Evolutionary conservation across 2,113 vertebrate species (phyloP).

Genomic region (Puffinus mauretanicus): DNA sequence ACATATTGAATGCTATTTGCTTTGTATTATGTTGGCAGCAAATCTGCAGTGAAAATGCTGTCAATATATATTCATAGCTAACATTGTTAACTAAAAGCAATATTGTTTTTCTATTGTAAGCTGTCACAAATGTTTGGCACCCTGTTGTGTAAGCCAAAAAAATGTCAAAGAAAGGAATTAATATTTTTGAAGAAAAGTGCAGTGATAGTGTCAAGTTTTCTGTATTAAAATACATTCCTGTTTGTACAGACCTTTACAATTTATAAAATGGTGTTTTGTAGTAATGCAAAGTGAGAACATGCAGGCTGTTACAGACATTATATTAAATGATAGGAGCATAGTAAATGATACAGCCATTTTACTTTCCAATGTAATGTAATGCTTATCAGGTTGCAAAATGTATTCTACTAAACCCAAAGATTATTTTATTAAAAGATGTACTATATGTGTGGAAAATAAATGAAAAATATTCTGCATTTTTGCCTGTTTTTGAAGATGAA

Average conservation of each 20-base stretch:
- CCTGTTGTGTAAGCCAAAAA: constrained; percentile 73
- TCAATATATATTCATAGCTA: constrained; percentile 83
- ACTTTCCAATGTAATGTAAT: neutral
- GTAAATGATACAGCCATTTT: constrained; percentile 27
- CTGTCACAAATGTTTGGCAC: constrained; percentile 77
- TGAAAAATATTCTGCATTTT: neutral
- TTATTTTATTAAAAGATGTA: constrained; percentile 1
- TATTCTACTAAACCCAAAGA: neutral
- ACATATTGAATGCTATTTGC: constrained; percentile 78
- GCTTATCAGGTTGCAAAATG: neutral
- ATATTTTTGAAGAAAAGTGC: constrained; percentile 50
- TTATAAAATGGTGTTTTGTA: constrained; percentile 15
- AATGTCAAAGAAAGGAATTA: constrained; percentile 67
- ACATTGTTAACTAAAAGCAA: constrained; percentile 85
- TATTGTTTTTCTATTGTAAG: constrained; percentile 80
- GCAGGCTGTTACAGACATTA: neutral
- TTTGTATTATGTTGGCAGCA: constrained; percentile 79
- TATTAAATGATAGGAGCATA: neutral
- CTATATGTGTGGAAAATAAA: neutral
- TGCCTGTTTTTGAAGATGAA: neutral
- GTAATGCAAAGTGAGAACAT: constrained; percentile 16
- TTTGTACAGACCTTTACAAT: constrained; percentile 28
- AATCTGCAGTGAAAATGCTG: constrained; percentile 77
- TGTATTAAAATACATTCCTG: constrained; percentile 39
- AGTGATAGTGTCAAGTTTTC: constrained; percentile 65